A percentile compares a stretch with the other conserved stretches of the same genome.
Conservation (phyloP, 2,113 vertebrate species). For the Gadus chalcogrammus region DNA sequence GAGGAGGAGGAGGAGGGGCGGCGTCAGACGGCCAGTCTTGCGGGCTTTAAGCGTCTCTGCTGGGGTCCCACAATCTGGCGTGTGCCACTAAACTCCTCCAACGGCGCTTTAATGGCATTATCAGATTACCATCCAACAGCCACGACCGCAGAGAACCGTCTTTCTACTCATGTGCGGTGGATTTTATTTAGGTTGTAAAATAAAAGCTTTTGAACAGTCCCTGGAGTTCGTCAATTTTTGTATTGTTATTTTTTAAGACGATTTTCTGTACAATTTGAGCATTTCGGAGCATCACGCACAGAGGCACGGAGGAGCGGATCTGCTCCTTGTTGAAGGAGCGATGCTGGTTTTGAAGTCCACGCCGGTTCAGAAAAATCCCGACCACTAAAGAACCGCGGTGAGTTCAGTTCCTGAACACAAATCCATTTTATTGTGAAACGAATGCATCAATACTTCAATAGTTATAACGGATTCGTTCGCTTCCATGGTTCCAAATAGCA, state of each 20-base stretch:
- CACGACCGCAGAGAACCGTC: constrained; percentile 34
- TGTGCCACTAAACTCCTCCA: constrained; percentile 67
- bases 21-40: not conserved
- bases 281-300: constrained; percentile 32
- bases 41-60: constrained; percentile 66
- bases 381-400: constrained; percentile 24
- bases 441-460: no score
- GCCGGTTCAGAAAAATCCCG: not conserved
- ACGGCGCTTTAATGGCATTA: constrained; percentile 71
- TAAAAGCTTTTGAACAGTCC: not conserved
- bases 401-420: constrained; percentile 17
- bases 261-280: constrained; percentile 10
- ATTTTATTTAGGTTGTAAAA: not conserved
- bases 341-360: constrained; percentile 22
- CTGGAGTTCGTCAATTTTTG: not conserved
- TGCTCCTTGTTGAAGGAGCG: constrained; percentile 14
- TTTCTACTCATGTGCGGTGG: not conserved
- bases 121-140: constrained; percentile 65
- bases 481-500: no score
- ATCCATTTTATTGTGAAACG: not conserved
- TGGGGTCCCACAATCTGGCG: constrained; percentile 66
- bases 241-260: not conserved
- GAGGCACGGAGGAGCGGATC: constrained; percentile 5
- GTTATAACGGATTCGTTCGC: no score
- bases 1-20: no score